Evolutionary conservation across 2,888 invertebrate genomes (phyloP).

Genomic region (Agelastica alni): DNA sequence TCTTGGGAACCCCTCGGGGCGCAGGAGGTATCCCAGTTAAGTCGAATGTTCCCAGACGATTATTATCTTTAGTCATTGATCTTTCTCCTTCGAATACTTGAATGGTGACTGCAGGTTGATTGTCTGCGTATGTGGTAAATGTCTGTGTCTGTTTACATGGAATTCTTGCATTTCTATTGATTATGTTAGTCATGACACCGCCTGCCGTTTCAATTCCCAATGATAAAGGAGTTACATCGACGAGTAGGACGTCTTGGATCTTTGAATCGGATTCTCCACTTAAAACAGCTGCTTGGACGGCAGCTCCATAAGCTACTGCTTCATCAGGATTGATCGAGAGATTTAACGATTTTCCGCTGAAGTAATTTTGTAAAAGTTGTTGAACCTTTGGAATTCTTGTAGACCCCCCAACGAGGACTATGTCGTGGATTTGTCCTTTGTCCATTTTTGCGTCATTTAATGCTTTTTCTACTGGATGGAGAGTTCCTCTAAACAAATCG

Average conservation of each 20-base stretch:
- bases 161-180: constrained; percentile 62
- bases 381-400: constrained; percentile 81
- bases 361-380: constrained; percentile 73
- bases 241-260: constrained; percentile 74
- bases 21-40: constrained; percentile 71
- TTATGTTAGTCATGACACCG: constrained; percentile 71
- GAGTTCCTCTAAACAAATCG: constrained; percentile 69
- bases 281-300: constrained; percentile 51
- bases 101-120: constrained; percentile 66
- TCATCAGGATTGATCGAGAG: constrained; percentile 54
- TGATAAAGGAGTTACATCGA: constrained; percentile 71
- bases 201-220: constrained; percentile 81
- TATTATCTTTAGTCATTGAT: constrained; percentile 80
- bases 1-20: constrained; percentile 70
- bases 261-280: constrained; percentile 63
- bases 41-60: constrained; percentile 68
- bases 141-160: constrained; percentile 61
- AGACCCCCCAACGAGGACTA: constrained; percentile 81
- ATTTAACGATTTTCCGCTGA: constrained; percentile 61
- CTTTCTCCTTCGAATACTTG: constrained; percentile 73
- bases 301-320: constrained; percentile 53
- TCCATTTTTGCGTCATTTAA: constrained; percentile 78
- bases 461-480: constrained; percentile 73
- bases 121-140: constrained; percentile 71
- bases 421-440: constrained; percentile 75